Base-by-base conservation (phyloP, 2,797 vertebrate genomes). In the Tamandua tetradactyla region DNA sequence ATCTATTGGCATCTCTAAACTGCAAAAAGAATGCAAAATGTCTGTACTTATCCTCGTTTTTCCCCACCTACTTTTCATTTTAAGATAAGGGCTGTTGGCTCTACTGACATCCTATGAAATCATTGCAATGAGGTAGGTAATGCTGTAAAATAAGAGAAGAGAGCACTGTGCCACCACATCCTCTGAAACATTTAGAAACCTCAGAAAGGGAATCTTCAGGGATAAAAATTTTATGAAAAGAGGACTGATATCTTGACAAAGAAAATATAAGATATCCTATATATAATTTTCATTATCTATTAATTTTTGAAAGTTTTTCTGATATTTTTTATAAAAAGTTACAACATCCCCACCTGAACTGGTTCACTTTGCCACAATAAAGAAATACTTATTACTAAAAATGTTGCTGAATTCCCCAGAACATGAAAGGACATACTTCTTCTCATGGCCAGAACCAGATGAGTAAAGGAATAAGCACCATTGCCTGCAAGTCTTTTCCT, bases 401-500 rank as follows among this genome's bases (percentile, higher is more conserved):
- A 71, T 59, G 23, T 37, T 47, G 49, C n/a, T 49, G 74, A 90
- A 92, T n/a, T 91, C 61, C 0, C 13, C 83, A 96, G 89, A 30
- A 91, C 0, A 40, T 42, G 88, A 97, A 97, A 27, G 3, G 78
- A 25, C 52, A 11, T 93, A 17, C 96, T 90, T 96, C 91, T 95
- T 87, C 82, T 10, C 75, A 96, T 96, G 87, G 62, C 85, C 95
- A 89, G 94, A 88, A 68, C 6, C 66, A 94, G 96, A 94, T 94
- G 93, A 90, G 75, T 59, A 92, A 84, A 97, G 93, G 95, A 69
- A 75, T 90, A 95, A 94, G 96, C 96, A 96, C 95, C 93, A 95
- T 97, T 96, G 96, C 94, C 93, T 91, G 82, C 94, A 96, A 95
- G 88, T 93, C 92, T 37, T 96, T 87, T 89, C 89, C 27, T 97